Conservation (phyloP, 2,797 vertebrate species). For the Sciurus carolinensis region DNA sequence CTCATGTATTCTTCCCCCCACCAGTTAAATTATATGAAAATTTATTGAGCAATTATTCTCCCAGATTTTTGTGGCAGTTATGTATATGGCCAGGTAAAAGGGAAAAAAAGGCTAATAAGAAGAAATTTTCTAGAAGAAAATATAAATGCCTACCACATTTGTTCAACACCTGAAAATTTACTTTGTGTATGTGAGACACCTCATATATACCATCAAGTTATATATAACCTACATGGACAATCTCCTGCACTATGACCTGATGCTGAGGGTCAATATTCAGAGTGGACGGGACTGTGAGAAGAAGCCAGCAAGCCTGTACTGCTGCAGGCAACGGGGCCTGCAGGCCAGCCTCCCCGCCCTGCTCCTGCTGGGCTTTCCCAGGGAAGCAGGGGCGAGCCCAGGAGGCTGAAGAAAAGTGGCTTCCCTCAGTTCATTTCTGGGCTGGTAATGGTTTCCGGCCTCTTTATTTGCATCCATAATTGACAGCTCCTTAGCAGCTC, state of each 20-base stretch:
- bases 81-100: neutral
- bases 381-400: neutral
- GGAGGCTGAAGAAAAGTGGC: neutral
- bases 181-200: neutral
- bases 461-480: constrained; percentile 77
- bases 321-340: neutral
- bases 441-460: constrained; percentile 50
- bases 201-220: neutral
- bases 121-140: neutral
- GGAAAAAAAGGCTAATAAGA: constrained; percentile 12
- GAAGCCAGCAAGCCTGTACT: neutral
- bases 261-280: neutral
- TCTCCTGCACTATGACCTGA: neutral
- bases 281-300: neutral
- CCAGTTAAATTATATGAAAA: neutral
- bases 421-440: constrained; percentile 62
- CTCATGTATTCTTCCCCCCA: neutral
- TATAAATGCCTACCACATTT: neutral
- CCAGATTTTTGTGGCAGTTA: neutral
- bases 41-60: neutral
- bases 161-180: neutral
- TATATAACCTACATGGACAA: neutral
- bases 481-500: constrained; percentile 78
- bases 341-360: neutral
- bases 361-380: neutral